A percentile compares a stretch with the other conserved stretches of the same genome.
These are phyloP conservation scores for Penelope pileata DNA, from an alignment of 2,113 vertebrate species.

Conservation along the genomic window DNA sequence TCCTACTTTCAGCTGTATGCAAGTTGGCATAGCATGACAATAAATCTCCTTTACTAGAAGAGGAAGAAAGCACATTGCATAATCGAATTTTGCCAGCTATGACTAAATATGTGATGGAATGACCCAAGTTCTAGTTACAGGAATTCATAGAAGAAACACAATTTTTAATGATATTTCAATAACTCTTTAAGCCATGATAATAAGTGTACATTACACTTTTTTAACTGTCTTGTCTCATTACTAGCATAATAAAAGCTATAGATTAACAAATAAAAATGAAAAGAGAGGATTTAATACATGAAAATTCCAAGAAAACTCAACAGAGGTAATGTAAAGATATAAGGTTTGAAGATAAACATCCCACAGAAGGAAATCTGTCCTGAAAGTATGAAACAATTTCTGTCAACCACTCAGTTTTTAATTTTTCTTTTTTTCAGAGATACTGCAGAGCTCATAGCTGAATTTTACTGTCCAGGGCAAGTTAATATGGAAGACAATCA, in stretches of 20 bases:
- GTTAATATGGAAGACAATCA: constrained; percentile 51
- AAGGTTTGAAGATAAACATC: constrained; percentile 20
- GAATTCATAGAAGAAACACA: background rate
- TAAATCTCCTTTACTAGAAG: background rate
- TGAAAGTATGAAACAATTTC: background rate
- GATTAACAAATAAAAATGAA: constrained; percentile 21
- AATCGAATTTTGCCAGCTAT: background rate
- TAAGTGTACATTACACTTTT: background rate
- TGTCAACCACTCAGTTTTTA: background rate
- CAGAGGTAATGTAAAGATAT: background rate
- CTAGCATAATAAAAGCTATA: background rate
- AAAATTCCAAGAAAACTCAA: constrained; percentile 4
- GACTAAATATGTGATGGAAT: background rate
- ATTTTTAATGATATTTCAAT: background rate
- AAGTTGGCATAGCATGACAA: background rate
- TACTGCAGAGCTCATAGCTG: constrained; percentile 9
- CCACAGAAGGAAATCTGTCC: background rate
- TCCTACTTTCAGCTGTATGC: background rate
- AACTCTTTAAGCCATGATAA: background rate
- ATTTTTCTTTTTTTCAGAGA: constrained; percentile 19
- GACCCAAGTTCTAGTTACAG: background rate
- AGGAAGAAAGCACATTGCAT: background rate
- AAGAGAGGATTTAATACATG: constrained; percentile 25
- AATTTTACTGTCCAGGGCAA: constrained; percentile 38
- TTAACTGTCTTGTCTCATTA: background rate